A percentile compares a stretch with the other conserved stretches of the same genome.
Conservation (phyloP, 1,140 invertebrate species). For the Belonocnema kinseyi region DNA sequence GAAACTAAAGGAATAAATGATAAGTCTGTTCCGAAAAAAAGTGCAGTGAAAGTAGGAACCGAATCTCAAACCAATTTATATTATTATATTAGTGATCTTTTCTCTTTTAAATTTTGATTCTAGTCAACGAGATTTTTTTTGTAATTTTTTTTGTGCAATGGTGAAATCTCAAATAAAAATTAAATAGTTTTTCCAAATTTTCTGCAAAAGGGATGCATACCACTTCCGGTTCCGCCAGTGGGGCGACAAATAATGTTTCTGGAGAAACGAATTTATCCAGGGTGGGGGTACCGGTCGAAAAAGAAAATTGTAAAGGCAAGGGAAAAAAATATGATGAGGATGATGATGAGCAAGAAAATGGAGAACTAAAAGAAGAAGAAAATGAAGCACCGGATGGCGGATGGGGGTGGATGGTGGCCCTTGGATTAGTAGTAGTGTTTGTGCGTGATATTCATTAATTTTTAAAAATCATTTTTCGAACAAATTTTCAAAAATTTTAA, state of each 20-base stretch:
- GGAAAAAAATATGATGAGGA: conserved; percentile 5
- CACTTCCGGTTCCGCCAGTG: conserved; percentile 9
- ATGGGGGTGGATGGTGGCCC: conserved; percentile 78
- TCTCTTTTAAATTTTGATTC: too few species aligned
- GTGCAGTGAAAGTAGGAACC: too few species aligned
- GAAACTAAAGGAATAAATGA: too few species aligned
- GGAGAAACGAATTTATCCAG: conserved; percentile 11
- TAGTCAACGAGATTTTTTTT: neutral
- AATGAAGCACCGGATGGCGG: conserved; percentile 77
- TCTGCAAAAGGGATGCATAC: neutral
- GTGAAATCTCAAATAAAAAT: neutral
- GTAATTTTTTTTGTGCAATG: neutral
- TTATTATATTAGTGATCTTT: too few species aligned
- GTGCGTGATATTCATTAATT: conserved; percentile 55
- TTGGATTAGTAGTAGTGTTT: conserved; percentile 72
- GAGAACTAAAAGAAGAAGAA: conserved; percentile 51
- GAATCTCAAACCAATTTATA: too few species aligned
- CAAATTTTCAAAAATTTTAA: neutral
- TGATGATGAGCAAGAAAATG: conserved; percentile 37
- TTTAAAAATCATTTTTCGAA: neutral
- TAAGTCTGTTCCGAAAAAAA: too few species aligned
- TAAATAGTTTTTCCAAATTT: neutral
- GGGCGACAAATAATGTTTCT: conserved; percentile 10
- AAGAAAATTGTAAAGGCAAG: conserved; percentile 14
- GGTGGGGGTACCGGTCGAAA: conserved; percentile 15